Percentiles rank a stretch among this genome's conserved stretches.
phyloP scores from a whole-genome alignment of 1,140 invertebrate species.

The Scylla paramamosain region DNA sequence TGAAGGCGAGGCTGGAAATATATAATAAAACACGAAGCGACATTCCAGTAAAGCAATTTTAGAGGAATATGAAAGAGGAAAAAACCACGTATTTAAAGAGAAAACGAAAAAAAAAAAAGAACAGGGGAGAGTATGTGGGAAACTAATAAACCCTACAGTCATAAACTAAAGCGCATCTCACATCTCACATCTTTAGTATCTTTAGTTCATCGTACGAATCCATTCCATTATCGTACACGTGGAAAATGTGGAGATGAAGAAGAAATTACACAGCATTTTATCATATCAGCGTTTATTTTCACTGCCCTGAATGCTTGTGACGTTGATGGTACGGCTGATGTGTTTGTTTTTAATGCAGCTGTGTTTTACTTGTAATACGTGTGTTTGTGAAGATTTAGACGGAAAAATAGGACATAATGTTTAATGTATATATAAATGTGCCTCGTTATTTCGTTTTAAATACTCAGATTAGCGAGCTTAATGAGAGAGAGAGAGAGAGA shows the following conservation, averaged over 20 bases:
- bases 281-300: background rate
- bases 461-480: no score
- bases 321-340: background rate
- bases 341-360: background rate
- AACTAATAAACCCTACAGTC: background rate
- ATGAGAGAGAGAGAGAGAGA: slow-evolving; percentile 37
- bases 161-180: background rate
- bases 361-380: background rate
- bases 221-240: background rate
- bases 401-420: background rate
- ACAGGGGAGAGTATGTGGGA: background rate
- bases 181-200: no score
- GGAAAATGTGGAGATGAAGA: no score
- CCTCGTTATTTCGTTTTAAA: no score
- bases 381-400: no score
- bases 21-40: background rate
- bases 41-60: background rate
- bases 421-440: background rate
- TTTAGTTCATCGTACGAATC: background rate
- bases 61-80: background rate
- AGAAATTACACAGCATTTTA: background rate
- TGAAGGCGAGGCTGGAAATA: background rate
- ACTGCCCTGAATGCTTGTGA: background rate
- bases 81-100: no score
- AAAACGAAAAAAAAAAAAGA: background rate